phyloP scores from a whole-genome alignment of 2,797 vertebrate genomes.

The Scolopax bukidnonensis region DNA sequence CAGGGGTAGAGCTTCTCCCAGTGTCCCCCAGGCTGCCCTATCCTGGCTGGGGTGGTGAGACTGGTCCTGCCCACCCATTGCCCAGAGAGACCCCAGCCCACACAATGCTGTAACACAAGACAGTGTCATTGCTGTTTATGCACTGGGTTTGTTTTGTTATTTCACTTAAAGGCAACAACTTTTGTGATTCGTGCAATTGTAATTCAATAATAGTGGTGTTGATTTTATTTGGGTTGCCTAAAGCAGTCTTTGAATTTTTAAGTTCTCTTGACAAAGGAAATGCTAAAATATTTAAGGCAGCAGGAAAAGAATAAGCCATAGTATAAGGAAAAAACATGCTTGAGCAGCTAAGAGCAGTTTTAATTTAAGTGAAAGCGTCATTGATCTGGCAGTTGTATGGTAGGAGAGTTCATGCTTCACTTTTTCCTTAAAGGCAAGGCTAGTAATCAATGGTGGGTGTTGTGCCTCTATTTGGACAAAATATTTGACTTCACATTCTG shows the following conservation, averaged over 20 bases:
- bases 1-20: rapidly evolving
- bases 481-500: background rate
- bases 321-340: background rate
- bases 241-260: background rate
- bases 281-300: background rate
- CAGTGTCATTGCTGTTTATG: background rate
- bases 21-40: background rate
- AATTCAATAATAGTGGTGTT: background rate
- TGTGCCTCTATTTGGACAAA: background rate
- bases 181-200: background rate
- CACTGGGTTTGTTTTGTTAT: background rate
- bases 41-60: background rate
- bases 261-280: background rate
- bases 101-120: background rate
- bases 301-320: background rate
- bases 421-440: background rate
- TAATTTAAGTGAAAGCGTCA: background rate
- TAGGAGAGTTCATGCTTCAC: background rate
- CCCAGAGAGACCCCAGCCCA: background rate
- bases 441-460: background rate
- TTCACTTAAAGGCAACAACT: background rate
- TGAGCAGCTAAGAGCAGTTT: background rate
- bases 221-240: background rate
- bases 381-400: background rate
- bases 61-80: background rate